phyloP scores from a whole-genome alignment of 2,888 invertebrate species.

The Mythimna loreyi region DNA sequence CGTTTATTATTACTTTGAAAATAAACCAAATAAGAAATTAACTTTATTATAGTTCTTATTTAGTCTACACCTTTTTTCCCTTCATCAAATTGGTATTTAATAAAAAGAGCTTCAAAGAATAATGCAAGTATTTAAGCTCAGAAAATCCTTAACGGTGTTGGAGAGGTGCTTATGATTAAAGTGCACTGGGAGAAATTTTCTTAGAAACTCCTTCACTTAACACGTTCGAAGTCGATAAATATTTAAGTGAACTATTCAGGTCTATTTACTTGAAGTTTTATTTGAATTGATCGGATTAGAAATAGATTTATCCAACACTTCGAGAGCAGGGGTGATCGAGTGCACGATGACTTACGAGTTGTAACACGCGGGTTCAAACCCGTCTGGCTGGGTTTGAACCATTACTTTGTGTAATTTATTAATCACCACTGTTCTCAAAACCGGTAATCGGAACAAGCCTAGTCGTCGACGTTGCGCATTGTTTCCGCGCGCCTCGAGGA shows the following conservation, averaged over 20 bases:
- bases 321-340: no score
- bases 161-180: constrained; percentile 31
- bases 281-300: not conserved
- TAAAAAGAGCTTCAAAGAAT: constrained; percentile 34
- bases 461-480: no score
- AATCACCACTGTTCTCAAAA: no score
- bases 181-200: constrained; percentile 42
- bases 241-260: constrained; percentile 14
- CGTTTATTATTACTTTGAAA: no score
- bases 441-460: no score
- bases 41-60: not conserved
- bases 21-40: not conserved
- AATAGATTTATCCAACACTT: not conserved
- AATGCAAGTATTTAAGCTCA: constrained; percentile 29
- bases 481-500: no score
- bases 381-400: no score
- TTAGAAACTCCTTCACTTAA: constrained; percentile 20
- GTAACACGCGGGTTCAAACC: not conserved
- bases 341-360: no score
- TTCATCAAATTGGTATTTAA: constrained; percentile 7
- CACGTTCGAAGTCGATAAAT: constrained; percentile 28
- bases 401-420: no score
- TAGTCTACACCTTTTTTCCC: not conserved
- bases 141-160: constrained; percentile 25
- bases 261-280: constrained; percentile 1